Conservation (phyloP, 1,140 invertebrate species). For the Thaumatotibia leucotreta region DNA sequence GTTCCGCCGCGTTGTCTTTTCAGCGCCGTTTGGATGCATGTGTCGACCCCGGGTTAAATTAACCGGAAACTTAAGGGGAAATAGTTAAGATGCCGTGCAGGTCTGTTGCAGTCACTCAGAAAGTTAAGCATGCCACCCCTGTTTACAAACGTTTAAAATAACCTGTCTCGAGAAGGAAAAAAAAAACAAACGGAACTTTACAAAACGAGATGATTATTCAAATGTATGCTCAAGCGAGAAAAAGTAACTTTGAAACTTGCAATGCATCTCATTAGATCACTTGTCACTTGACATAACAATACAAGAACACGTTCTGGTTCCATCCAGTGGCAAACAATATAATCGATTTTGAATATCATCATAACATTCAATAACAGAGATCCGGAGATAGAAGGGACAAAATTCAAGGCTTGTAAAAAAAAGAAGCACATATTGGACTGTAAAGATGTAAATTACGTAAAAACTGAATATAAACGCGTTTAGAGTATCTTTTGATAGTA, state of each 20-base stretch:
- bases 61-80: slow-evolving; percentile 58
- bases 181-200: background rate
- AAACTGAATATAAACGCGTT: slow-evolving; percentile 62
- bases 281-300: slow-evolving; percentile 11
- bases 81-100: slow-evolving; percentile 55
- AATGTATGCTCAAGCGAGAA: slow-evolving; percentile 5
- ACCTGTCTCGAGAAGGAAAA: background rate
- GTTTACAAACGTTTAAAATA: slow-evolving; percentile 15
- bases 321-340: slow-evolving; percentile 47
- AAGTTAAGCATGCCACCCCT: slow-evolving; percentile 33
- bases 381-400: slow-evolving; percentile 20
- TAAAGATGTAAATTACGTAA: slow-evolving; percentile 64
- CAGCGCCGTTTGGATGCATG: slow-evolving; percentile 35
- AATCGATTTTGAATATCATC: slow-evolving; percentile 53
- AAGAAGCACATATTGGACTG: slow-evolving; percentile 39
- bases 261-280: background rate
- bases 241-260: background rate
- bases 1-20: slow-evolving; percentile 31
- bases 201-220: background rate
- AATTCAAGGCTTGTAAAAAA: slow-evolving; percentile 21
- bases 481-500: slow-evolving; percentile 55
- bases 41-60: slow-evolving; percentile 52
- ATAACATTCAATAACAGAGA: slow-evolving; percentile 31
- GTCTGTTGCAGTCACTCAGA: slow-evolving; percentile 35
- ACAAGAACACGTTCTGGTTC: slow-evolving; percentile 27